phyloP scores from a whole-genome alignment of 2,113 vertebrate species.

The Phainopepla nitens region DNA sequence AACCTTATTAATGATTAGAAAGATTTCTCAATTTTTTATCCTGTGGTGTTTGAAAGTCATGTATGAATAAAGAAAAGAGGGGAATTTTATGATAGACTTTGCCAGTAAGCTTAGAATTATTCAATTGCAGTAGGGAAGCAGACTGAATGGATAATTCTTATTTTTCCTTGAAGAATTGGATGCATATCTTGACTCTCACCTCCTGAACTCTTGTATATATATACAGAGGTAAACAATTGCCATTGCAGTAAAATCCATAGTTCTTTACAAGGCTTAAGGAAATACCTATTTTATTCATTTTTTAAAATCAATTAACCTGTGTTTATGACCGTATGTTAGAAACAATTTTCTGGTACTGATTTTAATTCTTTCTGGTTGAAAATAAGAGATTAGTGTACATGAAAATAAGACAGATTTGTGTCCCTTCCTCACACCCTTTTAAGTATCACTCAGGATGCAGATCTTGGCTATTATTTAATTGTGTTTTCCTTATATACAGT shows the following conservation, averaged over 20 bases:
- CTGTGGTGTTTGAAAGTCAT: background rate
- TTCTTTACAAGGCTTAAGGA: background rate
- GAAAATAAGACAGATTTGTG: background rate
- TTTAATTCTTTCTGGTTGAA: background rate
- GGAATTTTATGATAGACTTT: background rate
- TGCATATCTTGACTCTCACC: background rate
- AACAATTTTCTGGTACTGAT: background rate
- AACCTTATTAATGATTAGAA: background rate
- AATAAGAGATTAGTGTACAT: background rate
- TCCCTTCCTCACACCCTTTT: background rate
- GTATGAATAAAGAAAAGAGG: background rate
- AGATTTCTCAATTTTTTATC: background rate
- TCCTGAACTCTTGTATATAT: slow-evolving; percentile 15
- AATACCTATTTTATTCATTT: background rate
- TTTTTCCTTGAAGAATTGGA: background rate
- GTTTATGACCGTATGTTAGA: background rate
- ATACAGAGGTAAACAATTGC: slow-evolving; percentile 10
- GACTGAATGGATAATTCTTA: background rate
- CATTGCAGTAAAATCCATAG: background rate
- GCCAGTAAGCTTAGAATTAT: background rate
- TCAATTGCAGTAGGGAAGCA: background rate
- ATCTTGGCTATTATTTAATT: slow-evolving; percentile 53
- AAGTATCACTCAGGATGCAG: background rate
- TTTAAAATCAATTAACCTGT: background rate
- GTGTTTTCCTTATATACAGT: slow-evolving; percentile 26